Conservation (phyloP, 2,113 vertebrate species). For the Myrmecobius fasciatus region DNA sequence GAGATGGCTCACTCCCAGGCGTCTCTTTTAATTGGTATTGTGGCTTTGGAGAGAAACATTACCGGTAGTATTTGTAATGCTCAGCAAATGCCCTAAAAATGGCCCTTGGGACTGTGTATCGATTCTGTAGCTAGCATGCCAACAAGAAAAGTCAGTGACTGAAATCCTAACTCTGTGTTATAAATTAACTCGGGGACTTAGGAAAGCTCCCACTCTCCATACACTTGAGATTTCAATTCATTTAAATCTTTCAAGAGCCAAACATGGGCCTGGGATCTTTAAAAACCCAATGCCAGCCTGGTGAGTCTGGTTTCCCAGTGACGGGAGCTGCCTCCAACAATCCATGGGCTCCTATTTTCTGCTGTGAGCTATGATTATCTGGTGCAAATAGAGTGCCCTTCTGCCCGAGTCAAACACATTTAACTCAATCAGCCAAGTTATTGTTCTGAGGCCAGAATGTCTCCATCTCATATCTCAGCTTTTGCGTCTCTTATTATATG, state of each 20-base stretch:
- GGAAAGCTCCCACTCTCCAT: not conserved
- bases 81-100: conserved; percentile 24
- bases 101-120: conserved; percentile 28
- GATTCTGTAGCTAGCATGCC: not conserved
- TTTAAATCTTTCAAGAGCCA: conserved; percentile 2
- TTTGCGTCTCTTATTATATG: conserved; percentile 66
- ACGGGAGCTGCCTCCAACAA: conserved; percentile 21
- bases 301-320: conserved; percentile 51
- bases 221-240: not conserved
- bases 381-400: conserved; percentile 56
- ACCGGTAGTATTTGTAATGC: conserved; percentile 5
- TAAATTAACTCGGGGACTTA: conserved; percentile 56
- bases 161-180: conserved; percentile 18
- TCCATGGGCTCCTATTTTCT: conserved; percentile 18
- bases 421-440: conserved; percentile 73
- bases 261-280: not conserved
- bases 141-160: not conserved
- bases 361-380: conserved; percentile 68
- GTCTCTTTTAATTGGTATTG: not conserved
- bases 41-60: not conserved
- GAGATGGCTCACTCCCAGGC: not conserved
- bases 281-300: conserved; percentile 41
- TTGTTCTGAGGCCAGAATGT: conserved; percentile 80
- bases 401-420: conserved; percentile 68
- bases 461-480: conserved; percentile 78